These are phyloP conservation scores for Lasioglossum calceatum DNA, from an alignment of 2,888 invertebrate species.

Conservation along the genomic window DNA sequence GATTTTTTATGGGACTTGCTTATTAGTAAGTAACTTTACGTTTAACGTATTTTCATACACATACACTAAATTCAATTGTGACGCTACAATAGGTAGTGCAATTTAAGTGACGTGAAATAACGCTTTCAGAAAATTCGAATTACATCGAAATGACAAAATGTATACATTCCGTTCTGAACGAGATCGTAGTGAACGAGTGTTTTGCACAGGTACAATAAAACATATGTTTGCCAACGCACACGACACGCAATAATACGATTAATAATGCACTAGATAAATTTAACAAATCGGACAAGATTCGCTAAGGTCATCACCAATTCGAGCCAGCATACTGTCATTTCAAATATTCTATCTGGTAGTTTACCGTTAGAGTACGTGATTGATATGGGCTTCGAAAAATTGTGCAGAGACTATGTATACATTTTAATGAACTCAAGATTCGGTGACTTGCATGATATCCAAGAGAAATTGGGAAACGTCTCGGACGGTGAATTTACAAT, in stretches of 20 bases:
- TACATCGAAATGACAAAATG: conserved; percentile 71
- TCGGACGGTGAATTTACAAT: conserved; percentile 69
- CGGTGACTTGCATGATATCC: conserved; percentile 67
- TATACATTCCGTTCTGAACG: conserved; percentile 68
- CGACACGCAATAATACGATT: conserved; percentile 53
- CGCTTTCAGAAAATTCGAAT: conserved; percentile 55
- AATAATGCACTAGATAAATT: conserved; percentile 51
- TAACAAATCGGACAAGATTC: conserved; percentile 72
- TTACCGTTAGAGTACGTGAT: conserved; percentile 77
- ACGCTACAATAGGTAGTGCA: background rate
- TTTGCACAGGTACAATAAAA: conserved; percentile 70
- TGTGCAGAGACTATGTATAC: conserved; percentile 76
- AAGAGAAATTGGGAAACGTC: conserved; percentile 64
- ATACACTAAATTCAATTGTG: background rate
- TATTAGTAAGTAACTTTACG: conserved; percentile 49
- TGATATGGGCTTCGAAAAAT: conserved; percentile 79
- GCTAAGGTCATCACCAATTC: conserved; percentile 65
- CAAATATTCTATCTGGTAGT: conserved; percentile 72
- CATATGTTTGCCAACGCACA: background rate
- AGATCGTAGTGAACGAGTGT: conserved; percentile 63
- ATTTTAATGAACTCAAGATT: conserved; percentile 73
- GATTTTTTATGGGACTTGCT: conserved; percentile 75
- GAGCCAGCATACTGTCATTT: conserved; percentile 46
- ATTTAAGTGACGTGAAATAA: background rate
- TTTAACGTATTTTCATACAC: background rate